Conservation (phyloP, 2,113 vertebrate genomes). For the Chloroceryle aenea region DNA sequence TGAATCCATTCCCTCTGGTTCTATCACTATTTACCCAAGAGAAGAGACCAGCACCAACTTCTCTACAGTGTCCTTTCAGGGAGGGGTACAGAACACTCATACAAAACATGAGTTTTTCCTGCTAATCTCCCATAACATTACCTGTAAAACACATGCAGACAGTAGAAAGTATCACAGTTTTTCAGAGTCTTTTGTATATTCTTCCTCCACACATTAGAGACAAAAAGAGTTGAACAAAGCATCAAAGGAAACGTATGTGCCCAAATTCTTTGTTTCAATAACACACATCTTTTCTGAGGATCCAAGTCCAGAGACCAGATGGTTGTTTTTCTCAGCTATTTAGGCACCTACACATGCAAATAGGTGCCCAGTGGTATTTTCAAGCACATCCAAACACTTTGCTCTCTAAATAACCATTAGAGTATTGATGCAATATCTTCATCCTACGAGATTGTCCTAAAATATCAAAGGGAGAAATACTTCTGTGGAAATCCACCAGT, state of each 20-base stretch:
- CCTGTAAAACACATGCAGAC: neutral
- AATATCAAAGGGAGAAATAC: neutral
- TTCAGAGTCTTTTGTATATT: neutral
- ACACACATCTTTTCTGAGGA: neutral
- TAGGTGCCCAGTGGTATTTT: constrained; percentile 22
- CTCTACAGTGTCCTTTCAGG: too few species aligned
- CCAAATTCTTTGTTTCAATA: neutral
- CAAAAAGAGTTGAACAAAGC: neutral
- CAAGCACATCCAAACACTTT: constrained; percentile 6
- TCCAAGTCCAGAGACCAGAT: constrained; percentile 45
- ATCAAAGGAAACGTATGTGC: neutral
- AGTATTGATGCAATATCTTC: neutral
- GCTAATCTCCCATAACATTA: neutral
- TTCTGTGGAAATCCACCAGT: neutral
- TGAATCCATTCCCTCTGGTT: too few species aligned
- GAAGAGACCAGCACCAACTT: too few species aligned
- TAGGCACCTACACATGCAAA: constrained; percentile 59
- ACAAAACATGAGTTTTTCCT: neutral
- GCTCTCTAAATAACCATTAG: constrained; percentile 11
- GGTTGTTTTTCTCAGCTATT: constrained; percentile 45
- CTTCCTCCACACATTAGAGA: neutral
- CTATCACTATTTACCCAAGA: too few species aligned
- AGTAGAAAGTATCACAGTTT: neutral
- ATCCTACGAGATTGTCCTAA: neutral
- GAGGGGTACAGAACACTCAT: neutral